Percentiles rank a stretch among this genome's conserved stretches.
These are phyloP conservation scores for Andrena bicolor DNA, from an alignment of 2,888 invertebrate species.

Conservation along the genomic window DNA sequence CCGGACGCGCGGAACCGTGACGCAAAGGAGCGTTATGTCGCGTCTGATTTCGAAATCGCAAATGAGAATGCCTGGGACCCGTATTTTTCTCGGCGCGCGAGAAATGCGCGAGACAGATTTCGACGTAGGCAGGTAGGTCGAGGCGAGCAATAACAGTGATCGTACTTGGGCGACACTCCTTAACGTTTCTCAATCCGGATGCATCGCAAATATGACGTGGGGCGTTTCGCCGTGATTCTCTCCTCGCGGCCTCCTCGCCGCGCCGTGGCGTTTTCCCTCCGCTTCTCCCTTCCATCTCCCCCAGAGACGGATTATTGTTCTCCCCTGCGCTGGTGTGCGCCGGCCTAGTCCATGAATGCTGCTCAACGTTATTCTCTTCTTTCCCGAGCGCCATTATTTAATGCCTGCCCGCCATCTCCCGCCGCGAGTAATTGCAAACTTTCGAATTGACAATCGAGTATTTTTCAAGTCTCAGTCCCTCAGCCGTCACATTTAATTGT, in stretches of 20 bases:
- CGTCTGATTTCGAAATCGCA: constrained; percentile 43
- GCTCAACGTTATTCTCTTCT: constrained; percentile 36
- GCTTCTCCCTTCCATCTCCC: neutral
- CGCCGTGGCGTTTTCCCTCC: constrained; percentile 6
- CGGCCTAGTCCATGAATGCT: constrained; percentile 23
- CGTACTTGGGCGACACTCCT: constrained; percentile 63
- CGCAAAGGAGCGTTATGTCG: constrained; percentile 6
- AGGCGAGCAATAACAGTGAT: constrained; percentile 54
- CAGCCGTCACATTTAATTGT: constrained; percentile 26
- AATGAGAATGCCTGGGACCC: constrained; percentile 14
- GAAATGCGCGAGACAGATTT: constrained; percentile 5
- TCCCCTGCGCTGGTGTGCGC: constrained; percentile 28
- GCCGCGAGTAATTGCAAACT: constrained; percentile 39
- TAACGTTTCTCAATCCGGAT: constrained; percentile 71
- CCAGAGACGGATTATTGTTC: constrained; percentile 43
- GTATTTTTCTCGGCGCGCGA: constrained; percentile 6
- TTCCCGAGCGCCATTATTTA: constrained; percentile 5
- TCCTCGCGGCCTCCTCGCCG: constrained; percentile 9
- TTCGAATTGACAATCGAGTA: constrained; percentile 28
- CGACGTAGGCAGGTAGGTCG: constrained; percentile 39
- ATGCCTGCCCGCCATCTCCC: constrained; percentile 17
- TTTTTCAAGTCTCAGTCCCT: neutral
- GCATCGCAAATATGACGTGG: constrained; percentile 54
- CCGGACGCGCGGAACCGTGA: constrained; percentile 10
- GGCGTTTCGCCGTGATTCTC: constrained; percentile 58